Evolutionary conservation across 2,888 invertebrate species (phyloP).

Genomic region (Dichetophora obliterata): DNA sequence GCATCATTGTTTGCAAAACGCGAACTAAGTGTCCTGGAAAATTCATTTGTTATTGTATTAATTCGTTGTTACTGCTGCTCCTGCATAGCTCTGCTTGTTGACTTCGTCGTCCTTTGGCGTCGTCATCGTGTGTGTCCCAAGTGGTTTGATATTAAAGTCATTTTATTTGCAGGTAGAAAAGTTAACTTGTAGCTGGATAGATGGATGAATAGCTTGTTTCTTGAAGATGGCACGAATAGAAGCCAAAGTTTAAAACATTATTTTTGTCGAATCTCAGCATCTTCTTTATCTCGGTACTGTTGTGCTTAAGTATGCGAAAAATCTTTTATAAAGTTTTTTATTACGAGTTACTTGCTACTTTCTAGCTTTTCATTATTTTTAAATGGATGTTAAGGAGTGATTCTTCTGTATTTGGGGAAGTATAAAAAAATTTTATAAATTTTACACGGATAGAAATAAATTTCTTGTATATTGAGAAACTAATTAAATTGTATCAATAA

Average conservation of each 20-base stretch:
- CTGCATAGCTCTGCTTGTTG: background rate
- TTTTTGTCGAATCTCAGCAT: background rate
- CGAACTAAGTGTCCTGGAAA: slow-evolving; percentile 24
- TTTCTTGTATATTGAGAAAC: too few relatives aligned
- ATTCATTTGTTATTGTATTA: slow-evolving; percentile 39
- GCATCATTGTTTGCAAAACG: slow-evolving; percentile 39
- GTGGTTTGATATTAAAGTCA: background rate
- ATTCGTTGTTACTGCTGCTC: slow-evolving; percentile 15
- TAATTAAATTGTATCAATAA: too few relatives aligned
- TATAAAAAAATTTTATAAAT: too few relatives aligned
- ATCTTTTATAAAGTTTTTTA: background rate
- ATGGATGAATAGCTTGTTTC: too few relatives aligned
- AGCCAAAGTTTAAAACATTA: too few relatives aligned
- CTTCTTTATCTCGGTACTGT: background rate
- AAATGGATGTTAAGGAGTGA: too few relatives aligned
- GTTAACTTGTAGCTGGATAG: too few relatives aligned
- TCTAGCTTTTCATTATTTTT: too few relatives aligned
- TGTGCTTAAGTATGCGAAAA: background rate
- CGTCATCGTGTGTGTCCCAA: background rate
- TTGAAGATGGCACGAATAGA: too few relatives aligned
- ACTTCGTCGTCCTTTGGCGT: background rate
- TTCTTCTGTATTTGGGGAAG: too few relatives aligned
- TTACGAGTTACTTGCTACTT: background rate
- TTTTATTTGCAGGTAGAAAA: too few relatives aligned
- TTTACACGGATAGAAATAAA: too few relatives aligned